Evolutionary conservation across 2,113 vertebrate genomes (phyloP).

Genomic region (Poeciliopsis turrubarensis): DNA sequence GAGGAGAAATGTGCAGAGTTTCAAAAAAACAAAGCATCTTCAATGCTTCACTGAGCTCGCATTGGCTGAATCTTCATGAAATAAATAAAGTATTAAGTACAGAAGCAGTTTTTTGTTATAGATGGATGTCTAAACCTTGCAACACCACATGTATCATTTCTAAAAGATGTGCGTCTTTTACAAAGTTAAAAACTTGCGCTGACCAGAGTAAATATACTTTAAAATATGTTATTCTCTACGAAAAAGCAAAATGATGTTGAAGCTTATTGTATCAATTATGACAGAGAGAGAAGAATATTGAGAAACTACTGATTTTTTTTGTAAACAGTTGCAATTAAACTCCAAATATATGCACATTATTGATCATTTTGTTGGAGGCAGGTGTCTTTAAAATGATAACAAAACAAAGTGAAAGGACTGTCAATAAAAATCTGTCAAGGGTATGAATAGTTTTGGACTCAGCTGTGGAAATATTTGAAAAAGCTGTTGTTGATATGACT

Average conservation of each 20-base stretch:
- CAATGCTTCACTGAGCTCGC: too few relatives aligned
- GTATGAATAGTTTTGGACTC: neutral
- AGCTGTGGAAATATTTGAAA: neutral
- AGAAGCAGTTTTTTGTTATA: too few relatives aligned
- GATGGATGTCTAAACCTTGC: too few relatives aligned
- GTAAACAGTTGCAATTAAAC: too few relatives aligned
- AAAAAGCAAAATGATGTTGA: neutral
- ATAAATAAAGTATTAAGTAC: too few relatives aligned
- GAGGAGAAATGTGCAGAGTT: too few relatives aligned
- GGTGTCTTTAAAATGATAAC: too few relatives aligned
- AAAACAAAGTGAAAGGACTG: too few relatives aligned
- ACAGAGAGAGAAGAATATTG: neutral
- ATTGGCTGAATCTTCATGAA: neutral
- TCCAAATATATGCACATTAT: neutral
- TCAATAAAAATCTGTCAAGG: neutral
- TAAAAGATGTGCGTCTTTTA: neutral
- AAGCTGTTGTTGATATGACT: too few relatives aligned
- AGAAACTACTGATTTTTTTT: neutral
- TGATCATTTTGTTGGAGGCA: too few relatives aligned
- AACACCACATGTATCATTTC: too few relatives aligned
- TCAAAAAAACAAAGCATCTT: neutral
- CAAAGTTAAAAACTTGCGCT: neutral
- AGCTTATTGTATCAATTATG: neutral
- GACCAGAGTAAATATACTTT: too few relatives aligned
- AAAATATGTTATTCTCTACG: neutral